Percentiles rank a stretch among this genome's conserved stretches.
phyloP scores from a whole-genome alignment of 2,888 invertebrate genomes.

The Scrobipalpa atriplicella region DNA sequence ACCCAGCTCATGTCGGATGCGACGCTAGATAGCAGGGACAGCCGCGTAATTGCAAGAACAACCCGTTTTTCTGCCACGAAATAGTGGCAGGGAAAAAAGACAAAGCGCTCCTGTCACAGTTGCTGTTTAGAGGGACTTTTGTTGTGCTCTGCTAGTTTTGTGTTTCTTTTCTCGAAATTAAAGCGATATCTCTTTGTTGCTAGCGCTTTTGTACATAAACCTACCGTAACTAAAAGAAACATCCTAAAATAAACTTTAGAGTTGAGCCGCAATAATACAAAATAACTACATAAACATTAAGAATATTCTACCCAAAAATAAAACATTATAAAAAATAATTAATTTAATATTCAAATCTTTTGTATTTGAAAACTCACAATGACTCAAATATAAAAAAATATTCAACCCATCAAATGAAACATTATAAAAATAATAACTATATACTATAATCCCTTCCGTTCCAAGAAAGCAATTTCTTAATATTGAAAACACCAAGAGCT shows the following conservation, averaged over 20 bases:
- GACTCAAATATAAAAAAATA: too few species aligned
- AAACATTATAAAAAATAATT: too few species aligned
- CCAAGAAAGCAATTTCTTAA: not conserved
- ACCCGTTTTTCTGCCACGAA: slow-evolving; percentile 11
- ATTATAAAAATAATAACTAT: too few species aligned
- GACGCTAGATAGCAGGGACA: slow-evolving; percentile 14
- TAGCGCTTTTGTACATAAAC: too few species aligned
- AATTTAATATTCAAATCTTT: too few species aligned
- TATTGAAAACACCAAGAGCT: not conserved
- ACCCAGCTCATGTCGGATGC: slow-evolving; percentile 18
- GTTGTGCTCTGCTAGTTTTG: slow-evolving; percentile 4
- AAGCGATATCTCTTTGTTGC: not conserved
- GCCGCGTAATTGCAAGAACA: slow-evolving; percentile 9
- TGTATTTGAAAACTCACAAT: too few species aligned
- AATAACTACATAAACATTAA: too few species aligned
- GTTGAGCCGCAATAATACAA: too few species aligned
- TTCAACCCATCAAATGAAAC: too few species aligned
- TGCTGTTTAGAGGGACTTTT: slow-evolving; percentile 6
- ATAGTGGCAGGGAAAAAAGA: slow-evolving; percentile 13
- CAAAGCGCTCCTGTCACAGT: slow-evolving; percentile 15
- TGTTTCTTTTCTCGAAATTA: not conserved
- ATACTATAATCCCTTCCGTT: not conserved
- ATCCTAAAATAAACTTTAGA: too few species aligned
- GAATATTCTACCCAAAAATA: too few species aligned
- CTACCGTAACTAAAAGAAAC: too few species aligned